Conservation (phyloP, 2,797 vertebrate species). For the Myotis daubentonii region DNA sequence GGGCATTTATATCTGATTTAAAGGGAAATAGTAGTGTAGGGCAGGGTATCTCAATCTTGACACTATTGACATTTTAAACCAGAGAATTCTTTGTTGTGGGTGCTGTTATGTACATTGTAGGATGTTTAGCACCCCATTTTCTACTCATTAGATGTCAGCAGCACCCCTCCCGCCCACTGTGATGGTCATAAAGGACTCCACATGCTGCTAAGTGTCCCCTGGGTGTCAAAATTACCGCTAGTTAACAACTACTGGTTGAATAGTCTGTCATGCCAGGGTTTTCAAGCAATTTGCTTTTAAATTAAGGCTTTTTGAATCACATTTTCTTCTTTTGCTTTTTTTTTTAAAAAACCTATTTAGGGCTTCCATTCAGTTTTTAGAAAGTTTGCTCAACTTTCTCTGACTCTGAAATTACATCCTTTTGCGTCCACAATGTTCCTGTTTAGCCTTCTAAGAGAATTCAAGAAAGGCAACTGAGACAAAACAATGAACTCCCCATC, state of each 20-base stretch:
- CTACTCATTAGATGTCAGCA: background rate
- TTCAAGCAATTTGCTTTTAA: background rate
- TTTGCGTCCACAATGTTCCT: background rate
- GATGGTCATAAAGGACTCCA: background rate
- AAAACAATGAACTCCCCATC: background rate
- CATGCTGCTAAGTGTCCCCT: background rate
- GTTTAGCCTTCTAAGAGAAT: background rate
- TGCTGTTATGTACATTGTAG: background rate
- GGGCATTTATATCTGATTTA: background rate
- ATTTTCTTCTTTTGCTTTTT: slow-evolving; percentile 1
- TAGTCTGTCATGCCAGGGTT: background rate
- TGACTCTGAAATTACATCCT: background rate
- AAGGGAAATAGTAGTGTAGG: background rate
- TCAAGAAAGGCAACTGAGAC: background rate
- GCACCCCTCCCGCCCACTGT: accelerated
- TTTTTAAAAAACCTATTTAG: background rate
- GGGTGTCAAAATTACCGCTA: background rate
- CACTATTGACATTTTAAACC: background rate
- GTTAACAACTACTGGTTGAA: background rate
- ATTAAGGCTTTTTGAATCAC: background rate
- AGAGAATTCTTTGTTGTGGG: background rate
- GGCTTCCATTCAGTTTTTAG: background rate
- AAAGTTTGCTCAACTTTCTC: background rate
- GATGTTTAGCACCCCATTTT: background rate
- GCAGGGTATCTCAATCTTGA: background rate